Evolutionary conservation across 2,113 vertebrate genomes (phyloP), one percentile per base, ranked within the genome.

Genomic region (Neodon shergylaensis): DNA sequence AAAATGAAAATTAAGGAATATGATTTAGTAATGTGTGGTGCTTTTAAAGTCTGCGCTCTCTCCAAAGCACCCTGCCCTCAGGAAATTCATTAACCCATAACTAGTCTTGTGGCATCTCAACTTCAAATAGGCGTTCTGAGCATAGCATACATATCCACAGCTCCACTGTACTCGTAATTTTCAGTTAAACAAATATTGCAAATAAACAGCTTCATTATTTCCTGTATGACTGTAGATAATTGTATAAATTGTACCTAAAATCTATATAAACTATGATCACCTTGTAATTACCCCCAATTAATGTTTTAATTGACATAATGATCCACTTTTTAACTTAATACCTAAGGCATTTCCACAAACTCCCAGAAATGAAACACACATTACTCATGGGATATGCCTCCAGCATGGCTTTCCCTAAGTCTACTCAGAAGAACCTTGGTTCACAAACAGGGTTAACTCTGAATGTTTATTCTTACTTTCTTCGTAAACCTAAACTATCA

Each of bases 221-320:
- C 90, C 84, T 90, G 12, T 91, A 61, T 87, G 96, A 95, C 92
- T 95, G 87, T 96, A 73, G 89, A 92, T 97, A 98, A 97, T 98
- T 96, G 79, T 93, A 91, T 95, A 97, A 94, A 97, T 97, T 97
- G 97, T 92, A 95, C 93, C 95, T 94, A 95, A 97, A 95, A 95
- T 96, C 91, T 96, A 19, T 91, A 83, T 91, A 91, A 95, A 96
- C 44, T 96, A 21, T 95, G 49, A 95, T 94, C 95, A 96, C 68
- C 66, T 97, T 97, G 63, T 95, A 97, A 97, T 97, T 97, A 96
- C 83, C 49, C 49, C 94, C 96, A 96, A 96, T 97, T 97, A 98
- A 97, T 96, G 91, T 91, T 95, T 97, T 97, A 98, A 97, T 97
- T 96, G 92, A 96, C 95, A 97, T 97, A 97, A 97, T 96, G 74